Evolutionary conservation across 2,797 vertebrate species (phyloP), one percentile per base, ranked within the genome.

Genomic region (Hydrocynus forskahlii): DNA sequence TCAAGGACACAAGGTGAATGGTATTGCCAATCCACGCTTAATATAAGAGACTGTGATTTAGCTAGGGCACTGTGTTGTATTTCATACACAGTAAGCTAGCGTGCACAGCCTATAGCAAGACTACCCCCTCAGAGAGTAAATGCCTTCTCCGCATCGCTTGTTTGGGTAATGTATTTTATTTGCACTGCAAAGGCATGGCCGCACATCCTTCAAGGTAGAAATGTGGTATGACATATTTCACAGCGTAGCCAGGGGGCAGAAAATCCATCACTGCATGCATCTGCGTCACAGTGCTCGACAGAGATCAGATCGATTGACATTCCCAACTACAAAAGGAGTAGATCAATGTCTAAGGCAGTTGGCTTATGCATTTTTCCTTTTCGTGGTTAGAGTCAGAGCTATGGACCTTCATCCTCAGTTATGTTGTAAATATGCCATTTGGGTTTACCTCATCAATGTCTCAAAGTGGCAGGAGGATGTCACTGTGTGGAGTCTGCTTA

Each of bases 241-340:
- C 6, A 64, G 80, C 23, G 48, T 2, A 5, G 21, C 43, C 25
- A 63, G 48, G n/a, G 57, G 45, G 14, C 59, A 57, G 14, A 10
- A 62, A 48, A 75, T 81, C 19, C 19, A 52, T 52, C 17, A 50
- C 8, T 62, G 23, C 50, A 76, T 40, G 7, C 45, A n/a, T 12
- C 55, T 69, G 60, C 48, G 38, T 75, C 54, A 60, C 52, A 62
- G 38, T 74, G 55, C 57, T 45, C 43, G 29, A 19, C 13, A 1
- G 9, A 62, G 64, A 70, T 76, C 45, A 62, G 66, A 55, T 75
- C 71, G 12, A 78, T 70, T 66, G 40, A 83, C 71, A 75, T 57
- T 75, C 21, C 4, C 63, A 74, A 71, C 62, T 66, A 52, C 55
- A 67, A 67, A 64, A 78, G 35, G 25, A 74, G n/a, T 45, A 19